These are phyloP conservation scores for Brotula barbata DNA, from an alignment of 2,797 vertebrate species.

Conservation along the genomic window DNA sequence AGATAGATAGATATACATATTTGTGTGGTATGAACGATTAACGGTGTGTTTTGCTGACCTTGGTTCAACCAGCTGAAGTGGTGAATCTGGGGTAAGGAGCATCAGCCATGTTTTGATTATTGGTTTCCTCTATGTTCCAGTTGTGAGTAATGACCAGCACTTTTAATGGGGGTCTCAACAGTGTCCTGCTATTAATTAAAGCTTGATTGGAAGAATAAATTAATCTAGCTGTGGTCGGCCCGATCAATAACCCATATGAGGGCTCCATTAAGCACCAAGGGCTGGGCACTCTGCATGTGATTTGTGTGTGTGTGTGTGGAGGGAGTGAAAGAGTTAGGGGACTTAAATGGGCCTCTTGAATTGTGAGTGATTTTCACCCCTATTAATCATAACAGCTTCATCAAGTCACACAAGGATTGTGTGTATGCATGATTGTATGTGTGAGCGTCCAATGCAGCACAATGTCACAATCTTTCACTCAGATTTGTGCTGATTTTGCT, in stretches of 20 bases:
- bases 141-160: constrained; percentile 73
- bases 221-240: constrained; percentile 76
- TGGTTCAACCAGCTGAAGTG: constrained; percentile 19
- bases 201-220: constrained; percentile 84
- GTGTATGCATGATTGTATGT: constrained; percentile 7
- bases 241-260: constrained; percentile 82
- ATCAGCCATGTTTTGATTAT: constrained; percentile 69
- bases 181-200: constrained; percentile 82
- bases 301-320: constrained; percentile 60
- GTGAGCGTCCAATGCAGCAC: constrained; percentile 3
- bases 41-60: constrained; percentile 19
- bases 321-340: constrained; percentile 54
- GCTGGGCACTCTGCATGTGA: constrained; percentile 60
- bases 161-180: constrained; percentile 74
- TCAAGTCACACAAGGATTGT: constrained; percentile 48
- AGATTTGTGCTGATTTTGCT: constrained; percentile 23
- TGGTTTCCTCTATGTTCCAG: constrained; percentile 61
- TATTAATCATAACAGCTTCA: constrained; percentile 80
- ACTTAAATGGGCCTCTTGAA: constrained; percentile 66
- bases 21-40: background rate
- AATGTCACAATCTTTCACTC: constrained; percentile 7
- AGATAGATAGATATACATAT: too few relatives aligned
- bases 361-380: constrained; percentile 73
- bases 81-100: constrained; percentile 40
- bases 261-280: constrained; percentile 76